These are phyloP conservation scores for Strix aluco DNA, from an alignment of 2,113 vertebrate species.

Conservation along the genomic window DNA sequence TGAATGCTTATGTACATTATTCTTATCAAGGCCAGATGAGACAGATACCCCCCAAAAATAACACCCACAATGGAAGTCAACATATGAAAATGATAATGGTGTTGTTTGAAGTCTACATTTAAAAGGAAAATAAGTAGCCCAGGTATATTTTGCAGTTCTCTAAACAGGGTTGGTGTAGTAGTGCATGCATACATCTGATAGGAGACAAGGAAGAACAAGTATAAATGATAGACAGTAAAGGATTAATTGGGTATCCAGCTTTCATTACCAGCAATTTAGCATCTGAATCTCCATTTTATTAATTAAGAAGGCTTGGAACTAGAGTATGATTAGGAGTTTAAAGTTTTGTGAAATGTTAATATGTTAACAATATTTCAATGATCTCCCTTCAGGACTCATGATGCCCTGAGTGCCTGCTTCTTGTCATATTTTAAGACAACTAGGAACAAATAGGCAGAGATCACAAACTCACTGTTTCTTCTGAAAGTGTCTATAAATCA, in stretches of 20 bases:
- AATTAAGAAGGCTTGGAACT: not conserved
- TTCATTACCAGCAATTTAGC: not conserved
- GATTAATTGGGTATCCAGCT: not conserved
- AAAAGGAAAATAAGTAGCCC: not conserved
- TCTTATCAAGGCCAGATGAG: slow-evolving; percentile 6
- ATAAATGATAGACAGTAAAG: not conserved
- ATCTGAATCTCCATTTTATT: slow-evolving; percentile 7
- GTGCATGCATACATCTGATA: not conserved
- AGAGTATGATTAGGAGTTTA: slow-evolving; percentile 12
- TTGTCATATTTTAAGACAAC: not conserved
- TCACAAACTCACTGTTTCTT: not conserved
- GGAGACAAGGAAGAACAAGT: not conserved
- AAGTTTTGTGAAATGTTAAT: not conserved
- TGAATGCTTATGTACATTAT: not conserved
- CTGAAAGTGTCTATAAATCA: not conserved
- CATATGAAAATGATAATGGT: not conserved
- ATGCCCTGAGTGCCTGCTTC: not conserved
- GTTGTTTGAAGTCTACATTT: not conserved
- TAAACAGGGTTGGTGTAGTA: not conserved
- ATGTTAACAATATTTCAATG: not conserved
- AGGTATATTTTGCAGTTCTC: not conserved
- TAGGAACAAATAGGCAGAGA: not conserved
- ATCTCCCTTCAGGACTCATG: not conserved
- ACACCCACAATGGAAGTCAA: not conserved
- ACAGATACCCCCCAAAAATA: not conserved